These are phyloP conservation scores for Austrofundulus limnaeus DNA, from an alignment of 2,113 vertebrate genomes.

Conservation along the genomic window DNA sequence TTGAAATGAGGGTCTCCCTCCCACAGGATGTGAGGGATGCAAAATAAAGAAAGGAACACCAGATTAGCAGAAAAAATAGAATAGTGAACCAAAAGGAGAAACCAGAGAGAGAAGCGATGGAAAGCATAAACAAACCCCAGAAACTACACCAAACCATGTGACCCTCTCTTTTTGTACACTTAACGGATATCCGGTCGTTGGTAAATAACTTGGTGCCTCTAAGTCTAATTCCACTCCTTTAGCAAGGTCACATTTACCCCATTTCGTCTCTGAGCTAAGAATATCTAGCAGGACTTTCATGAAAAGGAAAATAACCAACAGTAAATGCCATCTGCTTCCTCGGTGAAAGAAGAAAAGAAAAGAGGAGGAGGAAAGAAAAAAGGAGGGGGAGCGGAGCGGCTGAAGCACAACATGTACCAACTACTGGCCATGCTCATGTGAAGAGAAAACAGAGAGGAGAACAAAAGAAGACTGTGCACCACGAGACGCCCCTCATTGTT, in stretches of 20 bases:
- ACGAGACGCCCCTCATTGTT: slow-evolving; percentile 18
- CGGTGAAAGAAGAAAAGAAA: slow-evolving; percentile 64
- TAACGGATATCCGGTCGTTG: slow-evolving; percentile 12
- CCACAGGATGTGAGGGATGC: slow-evolving; percentile 56
- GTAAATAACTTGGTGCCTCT: slow-evolving; percentile 24
- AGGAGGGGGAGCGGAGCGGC: slow-evolving; percentile 56
- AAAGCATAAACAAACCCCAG: slow-evolving; percentile 33
- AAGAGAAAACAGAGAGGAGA: slow-evolving; percentile 53
- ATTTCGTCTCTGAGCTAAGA: slow-evolving; percentile 56
- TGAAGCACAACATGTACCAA: slow-evolving; percentile 69
- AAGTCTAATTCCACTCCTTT: slow-evolving; percentile 45
- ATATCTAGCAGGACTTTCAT: slow-evolving; percentile 62
- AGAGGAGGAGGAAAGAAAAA: slow-evolving; percentile 57
- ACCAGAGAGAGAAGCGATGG: slow-evolving; percentile 25
- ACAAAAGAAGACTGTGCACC: slow-evolving; percentile 48
- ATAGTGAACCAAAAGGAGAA: slow-evolving; percentile 34
- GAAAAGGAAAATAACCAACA: slow-evolving; percentile 68
- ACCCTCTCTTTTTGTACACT: not conserved
- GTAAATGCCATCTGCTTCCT: slow-evolving; percentile 75
- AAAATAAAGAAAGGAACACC: slow-evolving; percentile 26
- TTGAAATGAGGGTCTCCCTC: slow-evolving; percentile 66
- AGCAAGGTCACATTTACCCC: slow-evolving; percentile 65
- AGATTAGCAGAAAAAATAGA: slow-evolving; percentile 54
- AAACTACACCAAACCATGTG: slow-evolving; percentile 13
- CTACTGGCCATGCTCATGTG: slow-evolving; percentile 62